Conservation (phyloP, 2,888 invertebrate genomes). For the Amphipoea lucens region DNA sequence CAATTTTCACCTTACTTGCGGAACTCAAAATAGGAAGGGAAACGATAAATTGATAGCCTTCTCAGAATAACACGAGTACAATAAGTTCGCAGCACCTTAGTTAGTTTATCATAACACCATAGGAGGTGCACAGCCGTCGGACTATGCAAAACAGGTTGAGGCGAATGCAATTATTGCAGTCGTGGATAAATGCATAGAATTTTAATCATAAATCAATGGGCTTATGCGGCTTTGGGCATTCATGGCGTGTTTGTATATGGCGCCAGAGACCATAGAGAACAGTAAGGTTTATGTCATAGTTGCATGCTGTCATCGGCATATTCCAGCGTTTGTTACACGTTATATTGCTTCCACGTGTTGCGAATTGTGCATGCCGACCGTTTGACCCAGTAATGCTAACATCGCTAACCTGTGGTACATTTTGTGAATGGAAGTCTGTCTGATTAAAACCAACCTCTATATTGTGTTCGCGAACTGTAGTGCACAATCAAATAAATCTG, state of each 20-base stretch:
- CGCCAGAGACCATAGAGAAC: slow-evolving; percentile 62
- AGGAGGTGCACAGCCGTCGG: slow-evolving; percentile 61
- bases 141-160: slow-evolving; percentile 67
- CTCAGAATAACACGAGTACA: slow-evolving; percentile 51
- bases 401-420: slow-evolving; percentile 50
- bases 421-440: slow-evolving; percentile 63
- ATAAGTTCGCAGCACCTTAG: slow-evolving; percentile 60
- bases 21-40: slow-evolving; percentile 45
- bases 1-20: slow-evolving; percentile 42
- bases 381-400: slow-evolving; percentile 59
- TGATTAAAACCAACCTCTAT: slow-evolving; percentile 57
- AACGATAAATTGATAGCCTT: slow-evolving; percentile 65
- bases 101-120: slow-evolving; percentile 69
- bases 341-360: slow-evolving; percentile 62
- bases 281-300: slow-evolving; percentile 49
- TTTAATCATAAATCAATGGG: slow-evolving; percentile 79
- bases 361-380: slow-evolving; percentile 52
- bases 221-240: slow-evolving; percentile 73
- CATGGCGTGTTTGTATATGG: slow-evolving; percentile 69
- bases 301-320: slow-evolving; percentile 64
- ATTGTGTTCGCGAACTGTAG: slow-evolving; percentile 49
- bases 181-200: slow-evolving; percentile 78
- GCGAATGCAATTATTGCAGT: slow-evolving; percentile 80
- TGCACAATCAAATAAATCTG: slow-evolving; percentile 54
- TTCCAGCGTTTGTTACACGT: slow-evolving; percentile 52